A percentile compares a stretch with the other conserved stretches of the same genome.
These are phyloP conservation scores for Chrysolina americana DNA, from an alignment of 2,888 invertebrate species.

Conservation along the genomic window DNA sequence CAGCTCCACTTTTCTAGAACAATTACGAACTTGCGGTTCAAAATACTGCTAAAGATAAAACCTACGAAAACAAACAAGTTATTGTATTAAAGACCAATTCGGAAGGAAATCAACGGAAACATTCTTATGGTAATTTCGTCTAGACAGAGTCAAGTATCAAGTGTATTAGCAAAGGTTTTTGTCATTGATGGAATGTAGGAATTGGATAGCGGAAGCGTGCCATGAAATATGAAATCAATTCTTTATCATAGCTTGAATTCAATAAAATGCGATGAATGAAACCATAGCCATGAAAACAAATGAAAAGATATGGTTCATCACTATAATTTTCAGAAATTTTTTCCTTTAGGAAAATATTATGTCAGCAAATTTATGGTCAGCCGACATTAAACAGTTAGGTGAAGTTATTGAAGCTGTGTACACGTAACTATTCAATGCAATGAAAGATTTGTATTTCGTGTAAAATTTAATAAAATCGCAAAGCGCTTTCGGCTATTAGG, in stretches of 20 bases:
- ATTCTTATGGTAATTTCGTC: slow-evolving; percentile 2
- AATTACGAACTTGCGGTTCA: not conserved
- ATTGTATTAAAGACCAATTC: not conserved
- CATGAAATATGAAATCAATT: not conserved
- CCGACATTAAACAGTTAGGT: too few species aligned
- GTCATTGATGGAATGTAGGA: not conserved
- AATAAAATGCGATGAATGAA: not conserved
- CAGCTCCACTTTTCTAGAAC: too few species aligned
- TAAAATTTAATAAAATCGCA: too few species aligned
- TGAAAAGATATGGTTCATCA: not conserved
- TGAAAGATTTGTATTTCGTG: too few species aligned
- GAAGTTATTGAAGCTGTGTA: too few species aligned
- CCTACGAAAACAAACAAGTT: not conserved
- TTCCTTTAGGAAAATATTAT: not conserved
- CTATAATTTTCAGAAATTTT: not conserved
- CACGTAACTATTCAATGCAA: too few species aligned
- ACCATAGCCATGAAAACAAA: not conserved
- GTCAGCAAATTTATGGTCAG: not conserved
- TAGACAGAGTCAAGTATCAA: not conserved
- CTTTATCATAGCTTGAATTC: not conserved
- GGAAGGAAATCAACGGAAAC: not conserved
- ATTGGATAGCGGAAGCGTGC: not conserved
- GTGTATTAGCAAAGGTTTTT: not conserved
- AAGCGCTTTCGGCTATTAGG: too few species aligned
- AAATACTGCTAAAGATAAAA: not conserved